Evolutionary conservation across 2,888 invertebrate genomes (phyloP), one percentile per base, ranked within the genome.

Genomic region (Vanessa cardui): DNA sequence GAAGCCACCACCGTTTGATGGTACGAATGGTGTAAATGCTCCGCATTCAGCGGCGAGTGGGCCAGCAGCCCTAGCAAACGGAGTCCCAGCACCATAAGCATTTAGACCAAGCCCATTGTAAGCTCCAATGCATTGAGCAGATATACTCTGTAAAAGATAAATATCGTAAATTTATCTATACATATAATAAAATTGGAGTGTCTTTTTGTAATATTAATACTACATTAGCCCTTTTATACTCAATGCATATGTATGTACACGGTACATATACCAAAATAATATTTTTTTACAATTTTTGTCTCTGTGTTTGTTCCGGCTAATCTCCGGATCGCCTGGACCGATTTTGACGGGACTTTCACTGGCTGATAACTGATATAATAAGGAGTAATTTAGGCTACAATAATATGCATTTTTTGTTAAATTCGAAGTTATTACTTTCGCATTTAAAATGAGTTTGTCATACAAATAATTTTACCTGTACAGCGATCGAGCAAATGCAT

Each of bases 111-210:
- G 54, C 6, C 52, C 44, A 52, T 68, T 70, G 62, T 67, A 72
- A 26, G 69, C 65, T 52, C 69, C 62, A 12, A 69, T 49, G 39
- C 64, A 74, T 59, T 70, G 74, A 50, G 68, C 54, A 45, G 66
- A 68, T 6, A 73, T 71, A 50, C 49, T 59, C 75, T 75, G 61
- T 21, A 6, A 54, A 74, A 72, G 18, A 9, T 62, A 64, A 39
- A 45, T 49, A 33, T 6, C 6, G 0, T 4, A 6, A 26, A 45
- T 18, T 45, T 45, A 45, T 58, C n/a, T n/a, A n/a, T n/a, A n/a
- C n/a, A n/a, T n/a, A n/a, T n/a, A n/a, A n/a, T n/a, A n/a, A n/a
- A n/a, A n/a, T n/a, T n/a, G n/a, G n/a, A n/a, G n/a, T n/a, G n/a
- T n/a, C n/a, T n/a, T n/a, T n/a, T n/a, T n/a, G n/a, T n/a, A n/a